A percentile compares a stretch with the other conserved stretches of the same genome.
These are phyloP conservation scores for Cardiocondyla obscurior DNA, from an alignment of 1,140 invertebrate species.

Conservation along the genomic window DNA sequence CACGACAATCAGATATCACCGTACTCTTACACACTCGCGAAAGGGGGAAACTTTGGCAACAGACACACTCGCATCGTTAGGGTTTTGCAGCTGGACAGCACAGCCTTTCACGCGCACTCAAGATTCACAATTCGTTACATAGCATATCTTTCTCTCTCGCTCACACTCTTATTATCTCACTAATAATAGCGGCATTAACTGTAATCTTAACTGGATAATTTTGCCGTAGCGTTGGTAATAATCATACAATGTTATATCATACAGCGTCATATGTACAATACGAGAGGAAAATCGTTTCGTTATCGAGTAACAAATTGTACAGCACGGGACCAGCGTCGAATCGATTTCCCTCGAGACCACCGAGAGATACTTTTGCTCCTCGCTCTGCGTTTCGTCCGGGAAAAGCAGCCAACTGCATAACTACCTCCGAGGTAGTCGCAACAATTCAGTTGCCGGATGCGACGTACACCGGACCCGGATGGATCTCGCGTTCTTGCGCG, in stretches of 20 bases:
- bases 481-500: neutral
- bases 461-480: neutral
- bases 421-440: neutral
- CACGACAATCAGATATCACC: slow-evolving; percentile 63
- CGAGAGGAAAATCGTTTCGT: slow-evolving; percentile 62
- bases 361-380: neutral
- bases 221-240: slow-evolving; percentile 66
- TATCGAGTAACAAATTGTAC: slow-evolving; percentile 74
- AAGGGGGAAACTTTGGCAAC: slow-evolving; percentile 79
- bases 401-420: neutral
- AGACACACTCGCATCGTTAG: slow-evolving; percentile 73
- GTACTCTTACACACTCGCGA: slow-evolving; percentile 63
- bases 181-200: slow-evolving; percentile 71
- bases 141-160: slow-evolving; percentile 12
- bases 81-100: slow-evolving; percentile 70
- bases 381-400: neutral
- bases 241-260: slow-evolving; percentile 69
- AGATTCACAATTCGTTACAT: slow-evolving; percentile 48
- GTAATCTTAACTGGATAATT: slow-evolving; percentile 69
- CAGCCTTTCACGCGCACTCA: slow-evolving; percentile 72
- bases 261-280: slow-evolving; percentile 69
- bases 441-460: slow-evolving; percentile 1
- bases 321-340: slow-evolving; percentile 66
- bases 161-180: slow-evolving; percentile 46
- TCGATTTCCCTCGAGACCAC: slow-evolving; percentile 31